phyloP scores from a whole-genome alignment of 2,797 vertebrate genomes.

The Cryptoprocta ferox region DNA sequence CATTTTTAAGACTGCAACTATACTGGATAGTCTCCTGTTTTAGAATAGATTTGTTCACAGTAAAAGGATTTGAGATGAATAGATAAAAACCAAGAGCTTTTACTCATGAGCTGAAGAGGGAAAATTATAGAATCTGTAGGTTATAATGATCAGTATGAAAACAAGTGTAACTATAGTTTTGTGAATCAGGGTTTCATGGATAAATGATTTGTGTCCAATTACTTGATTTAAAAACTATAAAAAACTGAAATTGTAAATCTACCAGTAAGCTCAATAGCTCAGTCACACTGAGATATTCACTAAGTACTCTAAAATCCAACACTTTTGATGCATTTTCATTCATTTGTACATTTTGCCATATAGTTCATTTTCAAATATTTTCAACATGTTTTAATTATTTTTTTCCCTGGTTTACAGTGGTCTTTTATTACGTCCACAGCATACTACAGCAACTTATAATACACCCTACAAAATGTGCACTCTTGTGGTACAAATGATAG shows the following conservation, averaged over 20 bases:
- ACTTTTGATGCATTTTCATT: constrained; percentile 20
- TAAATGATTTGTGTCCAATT: constrained; percentile 14
- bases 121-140: not conserved
- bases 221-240: constrained; percentile 35
- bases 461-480: constrained; percentile 12
- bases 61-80: not conserved
- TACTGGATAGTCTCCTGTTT: not conserved
- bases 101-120: not conserved
- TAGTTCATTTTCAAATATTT: constrained; percentile 43
- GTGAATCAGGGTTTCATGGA: not conserved
- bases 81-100: constrained; percentile 34
- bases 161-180: not conserved
- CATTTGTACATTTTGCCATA: constrained; percentile 11
- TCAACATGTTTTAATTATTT: constrained; percentile 60
- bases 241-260: constrained; percentile 18
- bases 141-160: not conserved
- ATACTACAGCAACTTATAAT: constrained; percentile 50
- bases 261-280: not conserved
- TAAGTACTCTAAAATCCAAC: constrained; percentile 26
- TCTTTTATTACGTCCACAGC: constrained; percentile 57
- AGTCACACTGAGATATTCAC: not conserved
- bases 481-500: constrained; percentile 74
- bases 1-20: constrained; percentile 40
- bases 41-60: constrained; percentile 9
- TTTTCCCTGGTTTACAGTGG: constrained; percentile 31